Evolutionary conservation across 2,888 invertebrate genomes (phyloP), one percentile per base, ranked within the genome.

Genomic region (Napeogenes sylphis): DNA sequence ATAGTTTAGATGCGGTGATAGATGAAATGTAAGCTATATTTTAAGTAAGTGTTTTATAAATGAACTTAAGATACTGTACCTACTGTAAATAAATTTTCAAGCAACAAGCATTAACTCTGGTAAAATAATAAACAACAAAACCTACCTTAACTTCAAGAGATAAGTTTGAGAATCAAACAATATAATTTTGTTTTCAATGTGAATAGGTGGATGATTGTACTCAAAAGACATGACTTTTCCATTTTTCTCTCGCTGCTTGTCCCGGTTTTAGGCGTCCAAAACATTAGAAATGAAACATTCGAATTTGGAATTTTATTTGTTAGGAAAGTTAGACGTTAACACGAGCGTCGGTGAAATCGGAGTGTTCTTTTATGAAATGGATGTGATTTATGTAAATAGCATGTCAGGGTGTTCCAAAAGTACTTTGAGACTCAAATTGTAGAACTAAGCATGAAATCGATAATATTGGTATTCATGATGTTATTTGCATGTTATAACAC

Each of bases 191-290:
- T 51, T 54, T 47, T 30, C 30, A 63, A 45, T 65, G 60, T 65
- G 63, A 68, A 68, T 66, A 64, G 54, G 58, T 56, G 56, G 63
- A 60, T 66, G 66, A 68, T 62, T 64, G 57, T 62, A 61, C 64
- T 58, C 56, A 57, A 55, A 63, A 63, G 66, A 86, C 85, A 85
- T 75, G 84, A 79, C 78, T 84, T 83, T 84, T 82, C 84, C 83
- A 86, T 86, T 85, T 75, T 77, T 75, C 75, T 68, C 73, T 70
- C 73, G 71, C 70, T 68, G 72, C 55, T 71, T 64, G 70, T 69
- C 67, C 72, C 71, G 69, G 69, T 63, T 69, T 74, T 73, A 70
- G 70, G 63, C 61, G 59, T 64, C 63, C 58, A 61, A 65, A 68
- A 64, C 64, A 65, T 65, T 63, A 64, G 62, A 62, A 67, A 79